These are phyloP conservation scores for Aurelia sp. DNA, from an alignment of 30 jellyfish, hydroid and myxozoan genomes.

Conservation along the genomic window DNA sequence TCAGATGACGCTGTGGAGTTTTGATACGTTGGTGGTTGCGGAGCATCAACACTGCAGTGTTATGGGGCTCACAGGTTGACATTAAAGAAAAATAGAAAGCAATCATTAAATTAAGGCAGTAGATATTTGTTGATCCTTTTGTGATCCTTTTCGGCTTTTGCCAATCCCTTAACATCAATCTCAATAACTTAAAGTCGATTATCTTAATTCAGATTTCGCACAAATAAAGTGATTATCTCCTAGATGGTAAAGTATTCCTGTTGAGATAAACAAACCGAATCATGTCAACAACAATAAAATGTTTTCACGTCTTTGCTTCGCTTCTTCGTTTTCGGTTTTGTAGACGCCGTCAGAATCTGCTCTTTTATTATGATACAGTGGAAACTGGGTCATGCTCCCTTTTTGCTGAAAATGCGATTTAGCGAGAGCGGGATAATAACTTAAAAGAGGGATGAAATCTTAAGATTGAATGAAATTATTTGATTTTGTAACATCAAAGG, in stretches of 20 bases:
- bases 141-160: too few species aligned
- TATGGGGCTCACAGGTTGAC: too few species aligned
- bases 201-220: slow-evolving; percentile 40
- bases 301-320: not conserved
- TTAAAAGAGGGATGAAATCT: slow-evolving; percentile 32
- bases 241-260: slow-evolving; percentile 1
- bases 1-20: too few species aligned
- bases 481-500: slow-evolving; percentile 33
- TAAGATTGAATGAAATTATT: slow-evolving; percentile 20
- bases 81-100: too few species aligned
- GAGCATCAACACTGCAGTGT: too few species aligned
- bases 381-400: slow-evolving; percentile 68
- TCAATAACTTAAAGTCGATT: not conserved
- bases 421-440: slow-evolving; percentile 46
- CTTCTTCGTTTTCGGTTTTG: slow-evolving; percentile 6
- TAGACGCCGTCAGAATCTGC: slow-evolving; percentile 46
- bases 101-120: too few species aligned
- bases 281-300: slow-evolving; percentile 13
- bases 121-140: too few species aligned
- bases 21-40: too few species aligned
- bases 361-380: not conserved
- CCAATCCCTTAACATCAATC: not conserved
- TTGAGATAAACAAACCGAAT: slow-evolving; percentile 17
- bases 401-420: slow-evolving; percentile 14
- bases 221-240: slow-evolving; percentile 22